Conservation (phyloP, 2,797 vertebrate species). For the Sardinella longiceps region DNA sequence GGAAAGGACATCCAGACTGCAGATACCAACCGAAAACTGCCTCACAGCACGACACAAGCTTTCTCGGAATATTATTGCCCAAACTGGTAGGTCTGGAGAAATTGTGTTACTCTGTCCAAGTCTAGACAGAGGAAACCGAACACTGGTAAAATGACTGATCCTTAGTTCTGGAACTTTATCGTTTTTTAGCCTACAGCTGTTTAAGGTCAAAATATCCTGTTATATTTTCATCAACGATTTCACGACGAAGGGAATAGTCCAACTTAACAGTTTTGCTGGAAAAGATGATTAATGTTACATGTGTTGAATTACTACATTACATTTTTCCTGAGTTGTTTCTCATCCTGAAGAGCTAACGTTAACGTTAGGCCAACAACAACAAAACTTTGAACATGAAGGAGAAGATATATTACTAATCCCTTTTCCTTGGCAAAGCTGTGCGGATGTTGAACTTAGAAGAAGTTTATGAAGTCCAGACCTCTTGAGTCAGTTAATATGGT, state of each 20-base stretch:
- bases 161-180: background rate
- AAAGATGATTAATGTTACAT: background rate
- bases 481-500: constrained; percentile 78
- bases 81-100: background rate
- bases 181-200: background rate
- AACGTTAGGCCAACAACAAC: too few relatives aligned
- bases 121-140: background rate
- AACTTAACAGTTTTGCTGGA: background rate
- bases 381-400: background rate
- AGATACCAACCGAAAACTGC: background rate
- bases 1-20: constrained; percentile 41
- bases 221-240: background rate
- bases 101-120: background rate
- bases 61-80: constrained; percentile 32
- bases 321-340: background rate
- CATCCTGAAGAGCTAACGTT: background rate
- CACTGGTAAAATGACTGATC: background rate
- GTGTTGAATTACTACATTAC: background rate
- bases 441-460: background rate
- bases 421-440: background rate
- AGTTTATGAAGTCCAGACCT: background rate
- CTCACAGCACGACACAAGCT: background rate
- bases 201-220: background rate
- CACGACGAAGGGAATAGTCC: background rate
- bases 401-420: background rate